These are phyloP conservation scores for Danio choprae DNA, from an alignment of 2,797 vertebrate species.

Conservation along the genomic window DNA sequence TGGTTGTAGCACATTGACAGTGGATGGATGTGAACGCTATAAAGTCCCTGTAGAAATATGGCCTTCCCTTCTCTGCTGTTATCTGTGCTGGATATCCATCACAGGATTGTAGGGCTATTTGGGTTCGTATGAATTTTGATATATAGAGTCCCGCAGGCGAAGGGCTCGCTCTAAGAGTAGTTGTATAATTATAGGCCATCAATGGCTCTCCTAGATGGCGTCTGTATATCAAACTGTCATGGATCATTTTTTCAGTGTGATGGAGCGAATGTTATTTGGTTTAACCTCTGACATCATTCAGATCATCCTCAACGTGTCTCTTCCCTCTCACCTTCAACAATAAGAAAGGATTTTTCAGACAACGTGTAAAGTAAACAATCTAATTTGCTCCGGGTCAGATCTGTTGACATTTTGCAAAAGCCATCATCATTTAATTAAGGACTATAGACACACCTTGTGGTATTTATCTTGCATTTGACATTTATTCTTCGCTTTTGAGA, in stretches of 20 bases:
- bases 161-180: slow-evolving; percentile 33
- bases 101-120: slow-evolving; percentile 18
- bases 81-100: slow-evolving; percentile 50
- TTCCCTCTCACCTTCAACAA: slow-evolving; percentile 35
- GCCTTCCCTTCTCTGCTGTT: slow-evolving; percentile 40
- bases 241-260: slow-evolving; percentile 33
- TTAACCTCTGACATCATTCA: slow-evolving; percentile 28
- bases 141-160: slow-evolving; percentile 19
- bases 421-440: slow-evolving; percentile 25
- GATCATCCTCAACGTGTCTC: slow-evolving; percentile 9
- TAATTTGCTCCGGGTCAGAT: slow-evolving; percentile 33
- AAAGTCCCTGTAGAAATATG: slow-evolving; percentile 37
- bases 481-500: slow-evolving; percentile 33
- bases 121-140: slow-evolving; percentile 45
- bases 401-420: slow-evolving; percentile 51
- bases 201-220: slow-evolving; percentile 37
- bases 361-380: slow-evolving; percentile 34
- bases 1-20: slow-evolving; percentile 47
- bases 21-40: slow-evolving; percentile 47
- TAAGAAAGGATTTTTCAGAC: slow-evolving; percentile 21
- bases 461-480: slow-evolving; percentile 38
- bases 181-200: slow-evolving; percentile 53
- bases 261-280: slow-evolving; percentile 15
- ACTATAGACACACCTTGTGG: slow-evolving; percentile 35
- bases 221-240: slow-evolving; percentile 55